Percentiles rank a stretch among this genome's conserved stretches.
Conservation (phyloP, 2,113 vertebrate species). For the Charadrius vociferus region DNA sequence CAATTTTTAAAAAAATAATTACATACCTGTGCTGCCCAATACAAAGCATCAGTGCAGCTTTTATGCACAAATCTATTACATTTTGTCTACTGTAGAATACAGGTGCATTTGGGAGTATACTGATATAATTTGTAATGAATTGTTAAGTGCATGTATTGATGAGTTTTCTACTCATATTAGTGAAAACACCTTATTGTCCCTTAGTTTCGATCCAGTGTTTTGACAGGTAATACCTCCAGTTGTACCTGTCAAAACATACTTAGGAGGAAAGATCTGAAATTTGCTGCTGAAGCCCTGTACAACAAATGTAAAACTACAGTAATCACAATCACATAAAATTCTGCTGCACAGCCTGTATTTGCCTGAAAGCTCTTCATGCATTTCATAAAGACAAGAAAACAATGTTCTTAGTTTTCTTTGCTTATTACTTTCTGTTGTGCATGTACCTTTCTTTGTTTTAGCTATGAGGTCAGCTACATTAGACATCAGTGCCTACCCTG, state of each 20-base stretch:
- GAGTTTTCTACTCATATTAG: neutral
- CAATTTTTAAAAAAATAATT: slow-evolving; percentile 2
- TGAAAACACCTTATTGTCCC: slow-evolving; percentile 23
- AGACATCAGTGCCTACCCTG: neutral
- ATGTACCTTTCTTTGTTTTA: neutral
- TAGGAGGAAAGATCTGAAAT: slow-evolving; percentile 21
- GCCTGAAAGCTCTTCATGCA: neutral
- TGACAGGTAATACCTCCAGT: neutral
- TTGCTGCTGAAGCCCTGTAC: neutral
- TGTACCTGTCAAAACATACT: slow-evolving; percentile 35
- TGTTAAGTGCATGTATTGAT: slow-evolving; percentile 39
- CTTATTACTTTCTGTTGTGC: neutral
- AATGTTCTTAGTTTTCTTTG: neutral
- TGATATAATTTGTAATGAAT: neutral
- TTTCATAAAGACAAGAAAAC: neutral
- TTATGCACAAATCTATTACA: neutral
- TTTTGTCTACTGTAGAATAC: neutral
- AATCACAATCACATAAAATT: neutral
- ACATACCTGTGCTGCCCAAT: neutral
- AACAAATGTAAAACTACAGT: neutral
- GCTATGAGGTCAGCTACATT: neutral
- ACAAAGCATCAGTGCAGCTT: neutral
- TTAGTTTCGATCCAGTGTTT: slow-evolving; percentile 21
- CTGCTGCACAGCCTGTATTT: neutral
- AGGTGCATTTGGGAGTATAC: neutral